phyloP scores from a whole-genome alignment of 2,113 vertebrate genomes.

The Myrmophylax atrothorax region DNA sequence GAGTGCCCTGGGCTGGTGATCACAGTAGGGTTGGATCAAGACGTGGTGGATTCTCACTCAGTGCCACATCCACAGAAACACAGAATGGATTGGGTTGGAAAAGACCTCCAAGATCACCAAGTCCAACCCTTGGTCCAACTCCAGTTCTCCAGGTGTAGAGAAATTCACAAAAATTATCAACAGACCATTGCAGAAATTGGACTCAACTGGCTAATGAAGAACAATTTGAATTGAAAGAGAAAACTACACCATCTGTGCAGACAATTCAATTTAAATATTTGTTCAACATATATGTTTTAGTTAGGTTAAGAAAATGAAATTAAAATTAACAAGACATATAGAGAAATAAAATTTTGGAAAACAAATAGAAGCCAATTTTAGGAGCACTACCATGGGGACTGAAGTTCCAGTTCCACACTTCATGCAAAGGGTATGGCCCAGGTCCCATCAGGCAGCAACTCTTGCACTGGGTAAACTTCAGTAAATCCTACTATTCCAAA shows the following conservation, averaged over 20 bases:
- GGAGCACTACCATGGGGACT: neutral
- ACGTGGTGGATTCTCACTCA: too few species aligned
- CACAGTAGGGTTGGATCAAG: too few species aligned
- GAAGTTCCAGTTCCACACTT: neutral
- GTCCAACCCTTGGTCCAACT: too few species aligned
- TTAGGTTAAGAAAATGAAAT: neutral
- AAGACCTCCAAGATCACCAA: too few species aligned
- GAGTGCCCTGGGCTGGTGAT: too few species aligned
- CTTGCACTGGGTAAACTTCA: neutral
- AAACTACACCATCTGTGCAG: neutral
- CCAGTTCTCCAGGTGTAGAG: neutral
- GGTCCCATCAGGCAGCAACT: neutral
- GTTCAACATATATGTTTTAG: neutral
- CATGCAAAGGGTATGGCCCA: neutral
- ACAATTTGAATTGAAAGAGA: neutral
- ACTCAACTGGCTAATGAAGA: neutral
- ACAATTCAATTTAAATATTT: neutral
- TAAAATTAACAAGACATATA: neutral
- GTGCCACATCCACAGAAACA: too few species aligned
- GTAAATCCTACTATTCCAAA: neutral
- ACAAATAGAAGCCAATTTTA: neutral
- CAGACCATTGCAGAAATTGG: neutral
- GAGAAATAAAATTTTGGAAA: neutral
- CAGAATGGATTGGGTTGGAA: too few species aligned
- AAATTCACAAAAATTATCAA: neutral